Evolutionary conservation across 2,888 invertebrate species (phyloP), one percentile per base, ranked within the genome.

Genomic region (Cyrtodaria siliqua): DNA sequence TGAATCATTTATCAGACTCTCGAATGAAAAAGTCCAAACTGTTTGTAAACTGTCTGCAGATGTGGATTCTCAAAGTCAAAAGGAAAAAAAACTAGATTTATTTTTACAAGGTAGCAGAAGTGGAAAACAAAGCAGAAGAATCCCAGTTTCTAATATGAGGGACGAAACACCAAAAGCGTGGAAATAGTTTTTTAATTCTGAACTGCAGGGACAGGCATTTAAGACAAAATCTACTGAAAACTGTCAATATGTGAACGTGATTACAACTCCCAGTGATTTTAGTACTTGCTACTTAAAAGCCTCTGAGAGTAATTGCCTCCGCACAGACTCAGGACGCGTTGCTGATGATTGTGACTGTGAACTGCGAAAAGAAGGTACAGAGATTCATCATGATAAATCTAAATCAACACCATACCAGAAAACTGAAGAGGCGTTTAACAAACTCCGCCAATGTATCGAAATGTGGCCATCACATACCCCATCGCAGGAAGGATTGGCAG

Each of bases 141-240:
- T 74, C 12, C 80, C 87, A 2, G 71, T 76, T 26, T 63, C 72
- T 20, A 84, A 86, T 57, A 82, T 90, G 0, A 80, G 83, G 16
- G 72, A 66, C 26, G 87, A 88, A 57, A 83, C 87, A 26, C 82
- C 81, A 14, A 81, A 75, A 53, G 89, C 89, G 38, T 62, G 89
- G 33, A 88, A 89, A 26, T 84, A 89, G 63, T 85, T 89, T 72
- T 68, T 90, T 12, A 79, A 84, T 52, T 69, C 75, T 42, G 84
- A 82, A 40, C 49, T 85, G 29, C 69, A 78, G 1, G 52, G 62
- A 29, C 69, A 69, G 16, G 61, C 64, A 9, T 44, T 75, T 38
- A 66, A 69, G 23, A 76, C 76, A 14, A 64, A 55, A 14, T 63
- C 77, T 24, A 64, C 71, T 27, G 69, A 73, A 14, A 50, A 49